Percentiles rank a stretch among this genome's conserved stretches.
Evolutionary conservation across 2,113 vertebrate species (phyloP).

Genomic region (Gadus chalcogrammus): DNA sequence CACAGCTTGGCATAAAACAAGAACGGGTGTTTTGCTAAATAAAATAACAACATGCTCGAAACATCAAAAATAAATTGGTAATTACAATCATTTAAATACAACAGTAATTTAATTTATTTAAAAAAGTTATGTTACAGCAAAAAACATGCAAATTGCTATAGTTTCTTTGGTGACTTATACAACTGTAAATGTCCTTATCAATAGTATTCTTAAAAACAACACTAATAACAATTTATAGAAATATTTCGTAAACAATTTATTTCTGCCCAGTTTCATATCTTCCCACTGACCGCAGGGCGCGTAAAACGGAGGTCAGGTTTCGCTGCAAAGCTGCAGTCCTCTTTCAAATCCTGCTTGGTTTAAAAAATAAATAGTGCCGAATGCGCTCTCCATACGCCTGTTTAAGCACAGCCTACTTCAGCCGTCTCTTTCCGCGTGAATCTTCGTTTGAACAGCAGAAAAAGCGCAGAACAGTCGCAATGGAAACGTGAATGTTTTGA

Average conservation of each 20-base stretch:
- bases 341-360: conserved; percentile 18
- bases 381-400: conserved; percentile 27
- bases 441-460: too few relatives aligned
- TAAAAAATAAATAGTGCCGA: conserved; percentile 56
- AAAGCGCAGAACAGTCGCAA: too few relatives aligned
- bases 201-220: conserved; percentile 53
- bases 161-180: conserved; percentile 74
- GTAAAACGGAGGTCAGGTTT: too few relatives aligned
- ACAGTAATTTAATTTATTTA: conserved; percentile 59
- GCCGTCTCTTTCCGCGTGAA: too few relatives aligned
- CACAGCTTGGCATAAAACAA: conserved; percentile 59
- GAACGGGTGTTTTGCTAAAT: conserved; percentile 49
- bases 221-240: conserved; percentile 39
- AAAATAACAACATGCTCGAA: conserved; percentile 71
- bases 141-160: conserved; percentile 73
- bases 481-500: too few relatives aligned
- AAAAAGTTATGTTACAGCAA: conserved; percentile 66
- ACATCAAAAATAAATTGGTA: conserved; percentile 62
- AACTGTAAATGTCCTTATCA: conserved; percentile 50
- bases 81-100: conserved; percentile 80
- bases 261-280: not conserved
- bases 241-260: conserved; percentile 45
- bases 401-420: conserved; percentile 34
- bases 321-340: conserved; percentile 12
- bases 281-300: too few relatives aligned